Evolutionary conservation across 2,888 invertebrate species (phyloP).

Genomic region (Timandra comae): DNA sequence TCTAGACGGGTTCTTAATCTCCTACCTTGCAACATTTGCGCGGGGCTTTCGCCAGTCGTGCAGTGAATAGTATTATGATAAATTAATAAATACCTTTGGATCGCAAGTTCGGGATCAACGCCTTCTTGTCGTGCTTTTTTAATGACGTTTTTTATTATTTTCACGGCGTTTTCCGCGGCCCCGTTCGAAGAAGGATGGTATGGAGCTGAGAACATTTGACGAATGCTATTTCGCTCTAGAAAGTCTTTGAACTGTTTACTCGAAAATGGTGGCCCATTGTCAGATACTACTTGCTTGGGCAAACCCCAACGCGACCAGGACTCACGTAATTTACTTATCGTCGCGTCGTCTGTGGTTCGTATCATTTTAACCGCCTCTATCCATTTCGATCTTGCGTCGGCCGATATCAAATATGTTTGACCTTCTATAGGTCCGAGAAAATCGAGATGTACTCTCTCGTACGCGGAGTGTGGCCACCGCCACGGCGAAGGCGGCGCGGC

Average conservation of each 20-base stretch:
- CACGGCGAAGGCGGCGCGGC: constrained; percentile 10
- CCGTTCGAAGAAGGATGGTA: not conserved
- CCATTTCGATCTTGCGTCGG: constrained; percentile 18
- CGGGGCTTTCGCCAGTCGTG: constrained; percentile 16
- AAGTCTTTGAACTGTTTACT: not conserved
- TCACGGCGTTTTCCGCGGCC: not conserved
- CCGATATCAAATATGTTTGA: constrained; percentile 11
- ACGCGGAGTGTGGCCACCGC: constrained; percentile 6
- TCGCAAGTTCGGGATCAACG: too few relatives aligned
- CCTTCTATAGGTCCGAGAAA: constrained; percentile 12
- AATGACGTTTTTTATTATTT: not conserved
- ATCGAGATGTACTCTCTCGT: constrained; percentile 8
- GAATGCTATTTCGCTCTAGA: not conserved
- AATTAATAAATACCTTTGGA: constrained; percentile 11
- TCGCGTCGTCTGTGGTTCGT: constrained; percentile 5
- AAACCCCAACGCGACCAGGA: constrained; percentile 9
- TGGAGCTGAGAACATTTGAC: not conserved
- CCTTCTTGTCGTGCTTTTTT: not conserved
- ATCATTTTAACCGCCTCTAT: constrained; percentile 11
- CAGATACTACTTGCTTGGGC: constrained; percentile 17
- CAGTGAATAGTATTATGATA: constrained; percentile 16
- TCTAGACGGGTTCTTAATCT: too few relatives aligned
- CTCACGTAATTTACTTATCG: constrained; percentile 1
- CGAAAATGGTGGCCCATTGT: constrained; percentile 16
- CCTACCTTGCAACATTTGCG: constrained; percentile 14